phyloP scores from a whole-genome alignment of 2,113 vertebrate species.

The Ivindomyrus marchei region DNA sequence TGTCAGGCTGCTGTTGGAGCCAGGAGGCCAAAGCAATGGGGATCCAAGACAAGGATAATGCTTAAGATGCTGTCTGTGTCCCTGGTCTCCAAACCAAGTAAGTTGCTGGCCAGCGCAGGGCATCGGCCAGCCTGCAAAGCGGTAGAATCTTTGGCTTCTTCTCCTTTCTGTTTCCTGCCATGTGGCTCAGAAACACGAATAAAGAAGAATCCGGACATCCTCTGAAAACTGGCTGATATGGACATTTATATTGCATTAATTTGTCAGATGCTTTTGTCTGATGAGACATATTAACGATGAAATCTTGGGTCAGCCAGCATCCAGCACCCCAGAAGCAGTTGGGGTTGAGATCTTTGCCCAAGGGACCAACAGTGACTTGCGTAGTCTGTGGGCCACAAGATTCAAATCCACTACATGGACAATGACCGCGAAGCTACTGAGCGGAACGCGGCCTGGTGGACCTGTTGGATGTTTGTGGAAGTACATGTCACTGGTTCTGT shows the following conservation, averaged over 20 bases:
- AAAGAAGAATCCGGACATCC: background rate
- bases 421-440: background rate
- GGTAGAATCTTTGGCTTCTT: slow-evolving; percentile 29
- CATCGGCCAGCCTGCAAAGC: background rate
- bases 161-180: slow-evolving; percentile 53
- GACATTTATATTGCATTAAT: background rate
- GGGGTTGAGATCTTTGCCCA: background rate
- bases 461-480: background rate
- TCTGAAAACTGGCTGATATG: background rate
- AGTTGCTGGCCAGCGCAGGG: background rate
- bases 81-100: background rate
- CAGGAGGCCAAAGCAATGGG: background rate
- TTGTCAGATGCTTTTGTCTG: background rate
- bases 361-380: background rate
- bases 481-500: background rate
- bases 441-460: background rate
- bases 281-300: too few species aligned
- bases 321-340: background rate
- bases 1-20: background rate
- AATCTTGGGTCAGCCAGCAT: background rate
- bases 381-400: background rate
- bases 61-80: background rate
- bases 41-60: background rate
- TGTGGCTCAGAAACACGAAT: background rate
- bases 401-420: background rate